phyloP scores from a whole-genome alignment of 1,140 invertebrate species.

The Cotesia typhae region DNA sequence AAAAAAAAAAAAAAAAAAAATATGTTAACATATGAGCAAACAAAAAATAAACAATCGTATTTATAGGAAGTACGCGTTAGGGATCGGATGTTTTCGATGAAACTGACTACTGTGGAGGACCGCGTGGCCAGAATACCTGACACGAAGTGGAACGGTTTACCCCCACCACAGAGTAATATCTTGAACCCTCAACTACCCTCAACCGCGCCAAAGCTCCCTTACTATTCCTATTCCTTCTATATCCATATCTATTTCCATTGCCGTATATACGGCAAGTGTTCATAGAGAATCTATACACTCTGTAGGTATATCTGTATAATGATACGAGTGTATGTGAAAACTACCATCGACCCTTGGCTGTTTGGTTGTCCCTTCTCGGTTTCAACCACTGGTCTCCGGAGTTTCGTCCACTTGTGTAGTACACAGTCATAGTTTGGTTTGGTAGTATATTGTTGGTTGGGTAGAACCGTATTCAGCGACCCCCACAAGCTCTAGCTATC shows the following conservation, averaged over 20 bases:
- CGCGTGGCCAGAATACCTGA: slow-evolving; percentile 56
- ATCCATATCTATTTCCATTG: background rate
- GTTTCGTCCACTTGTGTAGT: too few species aligned
- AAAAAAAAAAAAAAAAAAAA: background rate
- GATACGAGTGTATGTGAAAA: too few species aligned
- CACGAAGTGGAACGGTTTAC: slow-evolving; percentile 53
- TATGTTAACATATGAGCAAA: background rate
- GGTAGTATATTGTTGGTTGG: background rate
- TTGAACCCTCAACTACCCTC: slow-evolving; percentile 19
- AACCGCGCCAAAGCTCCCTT: slow-evolving; percentile 28
- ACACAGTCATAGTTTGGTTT: too few species aligned
- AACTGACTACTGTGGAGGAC: slow-evolving; percentile 50
- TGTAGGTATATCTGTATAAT: too few species aligned
- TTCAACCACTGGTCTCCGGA: too few species aligned
- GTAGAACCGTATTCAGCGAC: background rate
- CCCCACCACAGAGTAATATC: slow-evolving; percentile 42
- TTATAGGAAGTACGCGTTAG: background rate
- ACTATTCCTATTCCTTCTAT: slow-evolving; percentile 8
- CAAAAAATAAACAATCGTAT: background rate
- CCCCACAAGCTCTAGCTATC: background rate
- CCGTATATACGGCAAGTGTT: background rate
- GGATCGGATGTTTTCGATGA: slow-evolving; percentile 51
- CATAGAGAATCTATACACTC: background rate
- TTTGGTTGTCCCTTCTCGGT: too few species aligned
- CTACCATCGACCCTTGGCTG: too few species aligned